Evolutionary conservation across 2,797 vertebrate genomes (phyloP), one percentile per base, ranked within the genome.

Genomic region (Serranus cabrilla): DNA sequence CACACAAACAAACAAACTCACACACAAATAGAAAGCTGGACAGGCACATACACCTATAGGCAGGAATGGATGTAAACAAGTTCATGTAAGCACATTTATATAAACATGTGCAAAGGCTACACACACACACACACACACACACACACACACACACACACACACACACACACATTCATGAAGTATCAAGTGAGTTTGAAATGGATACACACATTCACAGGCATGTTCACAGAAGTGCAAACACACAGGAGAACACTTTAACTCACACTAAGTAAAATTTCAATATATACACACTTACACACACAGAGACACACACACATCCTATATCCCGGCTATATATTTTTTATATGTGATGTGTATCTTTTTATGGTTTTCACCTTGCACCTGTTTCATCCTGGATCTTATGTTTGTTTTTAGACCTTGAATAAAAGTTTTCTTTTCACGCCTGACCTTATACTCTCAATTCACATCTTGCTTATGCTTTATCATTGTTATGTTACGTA

Each of bases 11-110:
- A 60, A 67, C 17, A 57, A 25, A 27, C 39, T 4, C 12, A 55
- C 11, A 46, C 20, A 43, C 50, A 25, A 56, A 75, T 16, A 56
- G 49, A 74, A 71, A 63, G 56, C 65, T 1, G 11, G 13, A 63
- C 16, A 31, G 20, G 47, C 52, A 73, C 37, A 47, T 9, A 21
- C 42, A 70, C 55, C 18, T 68, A 70, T 63, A 46, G 62, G 52
- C 59, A 66, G 62, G 42, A 79, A 43, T 61, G 27, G 73, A 86
- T 77, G 81, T 81, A 79, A 86, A 84, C 69, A 76, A 60, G 57
- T 27, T 25, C 7, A 56, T 75, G 60, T 62, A 66, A 72, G 67
- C 42, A 46, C 51, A 39, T 51, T 46, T 25, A 58, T 68, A 49
- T 39, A 13, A 54, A 25, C n/a, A 54, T 21, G 58, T 43, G 46